Conservation (phyloP, 2,888 invertebrate species). For the Cartodere bifasciata region DNA sequence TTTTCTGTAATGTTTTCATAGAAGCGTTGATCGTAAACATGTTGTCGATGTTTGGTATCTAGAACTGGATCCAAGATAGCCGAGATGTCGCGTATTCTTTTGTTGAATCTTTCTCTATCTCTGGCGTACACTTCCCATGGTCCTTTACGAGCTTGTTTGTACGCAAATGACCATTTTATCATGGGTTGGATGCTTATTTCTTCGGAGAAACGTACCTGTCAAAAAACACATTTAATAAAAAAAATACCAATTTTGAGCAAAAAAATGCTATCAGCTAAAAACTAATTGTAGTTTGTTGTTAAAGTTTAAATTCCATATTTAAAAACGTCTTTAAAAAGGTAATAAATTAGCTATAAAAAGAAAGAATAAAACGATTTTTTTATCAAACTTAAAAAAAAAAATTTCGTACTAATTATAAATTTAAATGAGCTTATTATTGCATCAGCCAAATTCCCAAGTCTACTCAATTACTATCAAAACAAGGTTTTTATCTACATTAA, state of each 20-base stretch:
- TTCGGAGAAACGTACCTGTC: slow-evolving; percentile 40
- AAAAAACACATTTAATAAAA: slow-evolving; percentile 11
- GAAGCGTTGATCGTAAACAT: slow-evolving; percentile 36
- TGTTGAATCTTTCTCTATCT: slow-evolving; percentile 39
- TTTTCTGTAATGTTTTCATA: too few relatives aligned
- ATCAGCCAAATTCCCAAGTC: too few relatives aligned
- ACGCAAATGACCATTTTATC: slow-evolving; percentile 42
- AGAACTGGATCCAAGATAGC: slow-evolving; percentile 33
- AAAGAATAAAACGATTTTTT: too few relatives aligned
- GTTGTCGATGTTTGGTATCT: slow-evolving; percentile 33
- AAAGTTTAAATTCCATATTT: too few relatives aligned
- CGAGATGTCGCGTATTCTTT: slow-evolving; percentile 31
- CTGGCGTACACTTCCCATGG: slow-evolving; percentile 43
- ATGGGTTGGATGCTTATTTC: slow-evolving; percentile 36
- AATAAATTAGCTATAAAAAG: too few relatives aligned
- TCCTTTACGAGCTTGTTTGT: slow-evolving; percentile 41
- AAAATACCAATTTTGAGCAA: background rate
- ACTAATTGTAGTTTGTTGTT: too few relatives aligned
- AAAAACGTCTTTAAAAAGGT: too few relatives aligned
- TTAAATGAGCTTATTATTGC: too few relatives aligned
- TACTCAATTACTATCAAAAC: too few relatives aligned
- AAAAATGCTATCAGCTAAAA: background rate
- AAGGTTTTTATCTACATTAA: too few relatives aligned
- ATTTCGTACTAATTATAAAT: too few relatives aligned
- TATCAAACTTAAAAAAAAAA: too few relatives aligned